Base-by-base conservation (phyloP, 2,888 invertebrate species). In the Xestia ashworthii region DNA sequence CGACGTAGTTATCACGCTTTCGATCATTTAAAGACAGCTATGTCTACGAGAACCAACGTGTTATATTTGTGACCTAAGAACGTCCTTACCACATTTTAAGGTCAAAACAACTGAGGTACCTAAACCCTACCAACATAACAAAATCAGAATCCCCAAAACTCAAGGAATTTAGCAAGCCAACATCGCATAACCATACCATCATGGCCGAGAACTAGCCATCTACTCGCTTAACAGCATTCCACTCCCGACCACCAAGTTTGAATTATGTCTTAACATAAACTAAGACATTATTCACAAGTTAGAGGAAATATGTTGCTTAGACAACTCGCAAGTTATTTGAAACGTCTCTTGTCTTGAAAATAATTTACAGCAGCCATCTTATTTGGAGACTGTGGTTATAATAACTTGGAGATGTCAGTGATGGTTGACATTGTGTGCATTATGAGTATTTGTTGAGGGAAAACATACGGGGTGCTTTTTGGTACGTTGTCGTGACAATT, bases 221-320 rank as follows among this genome's bases (percentile, higher is more conserved):
- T n/a, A 44, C 82, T 85, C 60, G 70, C 48, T 48, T 72, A 79
- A 73, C 58, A 82, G 86, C 70, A 86, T 84, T 84, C 83, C 78
- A 55, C 53, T 32, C 53, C 48, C 67, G 58, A 86, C 78, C 82
- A 32, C 72, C 69, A 83, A 84, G 66, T 84, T 83, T 84, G 84
- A 86, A 83, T 84, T 75, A 84, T 84, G 84, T 75, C 71, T 76
- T 83, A 86, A 65, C 66, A 79, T 85, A 83, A 81, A 84, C 84
- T 83, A 76, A 86, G 80, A 76, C 84, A 86, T 86, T 74, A 86
- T 83, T 84, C 84, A 86, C 68, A 74, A 86, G 72, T 84, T 74
- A 70, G 80, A 83, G 87, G 86, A 86, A 83, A 86, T 86, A 84
- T 84, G 83, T 80, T 83, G 72, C 83, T 86, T 73, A 86, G 86